Evolutionary conservation across 2,797 vertebrate species (phyloP), one percentile per base, ranked within the genome.

Genomic region (Amazona ochrocephala): DNA sequence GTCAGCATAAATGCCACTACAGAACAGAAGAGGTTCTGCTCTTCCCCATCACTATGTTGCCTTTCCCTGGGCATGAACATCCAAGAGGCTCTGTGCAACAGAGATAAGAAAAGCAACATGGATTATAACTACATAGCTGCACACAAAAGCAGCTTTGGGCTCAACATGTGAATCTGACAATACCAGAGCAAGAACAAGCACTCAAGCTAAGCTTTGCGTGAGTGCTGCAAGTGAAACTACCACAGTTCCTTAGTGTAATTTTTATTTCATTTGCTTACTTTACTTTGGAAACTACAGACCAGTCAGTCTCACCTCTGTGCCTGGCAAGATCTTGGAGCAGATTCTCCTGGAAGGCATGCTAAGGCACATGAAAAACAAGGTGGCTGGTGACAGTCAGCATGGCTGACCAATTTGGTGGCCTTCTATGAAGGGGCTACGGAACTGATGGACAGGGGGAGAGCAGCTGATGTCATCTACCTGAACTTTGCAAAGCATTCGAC

Each of bases 141-240:
- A 67, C 21, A 45, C 3, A 58, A 77, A 83, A n/a, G 1, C 34
- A 87, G 11, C 8, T 61, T 12, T 23, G 30, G 66, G 27, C 37
- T 39, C 32, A 82, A 41, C 15, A 54, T 7, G 8, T 19, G 18
- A 18, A 81, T 53, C 26, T 67, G 15, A 7, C 62, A 71, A 71
- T 18, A 72, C 34, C 10, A 84, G 11, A 64, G 23, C 34, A 87
- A 39, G 24, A 91, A 11, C 9, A 93, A 80, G 66, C 11, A 42
- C 16, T 60, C 45, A 64, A 32, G 9, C 5, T 7, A 84, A 67
- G 50, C 41, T 79, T 47, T 58, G 21, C 29, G 26, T 23, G 80
- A 84, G 18, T 0, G 0, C 34, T 56, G 12, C 30, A 37, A 42
- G 10, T 34, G 6, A 74, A 91, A 50, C 44, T 10, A 20, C 4